These are phyloP conservation scores for Girardinus metallicus DNA, from an alignment of 2,797 vertebrate genomes.

Conservation along the genomic window DNA sequence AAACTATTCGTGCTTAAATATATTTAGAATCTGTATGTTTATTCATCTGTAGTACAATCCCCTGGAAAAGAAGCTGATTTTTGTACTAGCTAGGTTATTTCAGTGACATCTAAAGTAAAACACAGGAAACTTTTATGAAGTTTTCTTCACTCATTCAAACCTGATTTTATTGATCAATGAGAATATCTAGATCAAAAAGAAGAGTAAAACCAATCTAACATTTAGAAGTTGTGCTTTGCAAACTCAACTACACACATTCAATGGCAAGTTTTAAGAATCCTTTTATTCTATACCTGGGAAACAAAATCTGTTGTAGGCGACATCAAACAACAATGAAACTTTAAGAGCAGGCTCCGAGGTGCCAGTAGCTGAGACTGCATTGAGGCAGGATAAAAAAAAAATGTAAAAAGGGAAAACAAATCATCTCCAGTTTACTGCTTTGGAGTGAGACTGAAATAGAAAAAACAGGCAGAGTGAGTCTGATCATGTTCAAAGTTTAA, in stretches of 20 bases:
- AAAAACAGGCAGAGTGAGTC: constrained; percentile 47
- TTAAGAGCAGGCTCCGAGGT: constrained; percentile 31
- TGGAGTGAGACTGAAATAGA: constrained; percentile 58
- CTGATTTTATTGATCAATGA: background rate
- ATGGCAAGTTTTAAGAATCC: constrained; percentile 7
- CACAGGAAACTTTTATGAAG: background rate
- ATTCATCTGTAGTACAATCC: background rate
- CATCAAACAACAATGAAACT: constrained; percentile 47
- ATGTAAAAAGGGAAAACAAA: constrained; percentile 26
- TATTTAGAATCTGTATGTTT: background rate
- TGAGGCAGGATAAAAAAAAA: background rate
- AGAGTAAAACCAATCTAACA: background rate
- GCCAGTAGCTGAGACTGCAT: constrained; percentile 21
- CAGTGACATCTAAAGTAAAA: background rate
- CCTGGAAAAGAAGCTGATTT: background rate
- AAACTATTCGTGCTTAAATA: background rate
- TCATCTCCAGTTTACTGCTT: constrained; percentile 60
- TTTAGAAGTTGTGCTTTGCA: background rate
- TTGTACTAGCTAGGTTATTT: background rate
- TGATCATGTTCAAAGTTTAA: constrained; percentile 48
- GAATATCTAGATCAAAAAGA: background rate
- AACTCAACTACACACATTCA: background rate
- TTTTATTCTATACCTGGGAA: constrained; percentile 51
- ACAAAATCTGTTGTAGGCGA: constrained; percentile 12
- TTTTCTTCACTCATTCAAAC: background rate